A percentile compares a stretch with the other conserved stretches of the same genome.
Conservation (phyloP, 2,888 invertebrate genomes). For the Branchipolynoe longqiensis region DNA sequence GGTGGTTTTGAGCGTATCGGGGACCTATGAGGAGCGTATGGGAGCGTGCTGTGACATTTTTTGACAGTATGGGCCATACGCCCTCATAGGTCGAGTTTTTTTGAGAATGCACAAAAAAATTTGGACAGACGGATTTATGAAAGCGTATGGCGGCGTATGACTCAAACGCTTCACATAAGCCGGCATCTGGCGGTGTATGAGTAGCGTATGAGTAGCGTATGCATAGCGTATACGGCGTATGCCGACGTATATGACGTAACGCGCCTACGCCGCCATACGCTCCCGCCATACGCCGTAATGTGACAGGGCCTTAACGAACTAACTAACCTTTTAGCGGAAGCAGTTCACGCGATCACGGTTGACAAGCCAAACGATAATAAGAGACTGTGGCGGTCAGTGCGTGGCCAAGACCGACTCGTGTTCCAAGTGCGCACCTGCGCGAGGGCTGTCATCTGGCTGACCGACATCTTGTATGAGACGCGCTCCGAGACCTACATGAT, state of each 20-base stretch:
- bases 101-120: no score
- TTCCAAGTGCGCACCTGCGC: constrained; percentile 18
- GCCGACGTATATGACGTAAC: background rate
- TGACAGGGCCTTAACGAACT: background rate
- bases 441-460: background rate
- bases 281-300: background rate
- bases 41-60: no score
- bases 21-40: no score
- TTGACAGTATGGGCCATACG: no score
- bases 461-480: background rate
- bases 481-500: constrained; percentile 3
- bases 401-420: background rate
- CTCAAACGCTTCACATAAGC: no score
- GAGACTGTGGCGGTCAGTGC: constrained; percentile 11
- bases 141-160: no score
- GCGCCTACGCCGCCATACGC: background rate
- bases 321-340: constrained; percentile 2
- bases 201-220: no score
- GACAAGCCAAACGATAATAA: background rate
- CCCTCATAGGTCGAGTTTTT: no score
- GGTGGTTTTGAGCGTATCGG: no score
- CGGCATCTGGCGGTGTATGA: no score
- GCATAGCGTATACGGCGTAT: background rate
- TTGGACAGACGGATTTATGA: no score
- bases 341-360: background rate